phyloP scores from a whole-genome alignment of 2,888 invertebrate genomes.

The Lathronympha strigana region DNA sequence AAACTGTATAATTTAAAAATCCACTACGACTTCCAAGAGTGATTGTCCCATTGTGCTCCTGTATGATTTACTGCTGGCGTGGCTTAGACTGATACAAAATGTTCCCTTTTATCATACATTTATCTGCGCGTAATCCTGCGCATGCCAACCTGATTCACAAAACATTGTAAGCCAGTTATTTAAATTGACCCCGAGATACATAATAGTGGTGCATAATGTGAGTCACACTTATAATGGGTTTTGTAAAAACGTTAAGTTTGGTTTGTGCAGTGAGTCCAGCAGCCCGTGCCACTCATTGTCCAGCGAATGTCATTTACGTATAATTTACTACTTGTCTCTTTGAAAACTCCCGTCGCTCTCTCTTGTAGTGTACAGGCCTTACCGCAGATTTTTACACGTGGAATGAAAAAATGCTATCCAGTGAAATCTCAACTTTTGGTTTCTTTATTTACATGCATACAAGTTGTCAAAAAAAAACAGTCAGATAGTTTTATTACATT shows the following conservation, averaged over 20 bases:
- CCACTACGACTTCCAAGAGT: conserved; percentile 32
- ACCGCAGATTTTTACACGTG: conserved; percentile 13
- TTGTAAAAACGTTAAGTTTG: neutral
- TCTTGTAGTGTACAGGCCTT: conserved; percentile 12
- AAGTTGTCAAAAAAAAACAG: too few species aligned
- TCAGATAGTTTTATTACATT: too few species aligned
- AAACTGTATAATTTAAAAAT: conserved; percentile 15
- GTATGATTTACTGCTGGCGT: conserved; percentile 49
- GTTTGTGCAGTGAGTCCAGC: conserved; percentile 42
- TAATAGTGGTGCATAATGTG: neutral
- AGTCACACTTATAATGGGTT: neutral
- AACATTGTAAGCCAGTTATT: neutral
- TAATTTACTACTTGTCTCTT: conserved; percentile 62
- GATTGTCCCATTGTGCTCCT: conserved; percentile 42
- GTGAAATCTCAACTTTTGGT: neutral
- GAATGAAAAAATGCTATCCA: conserved; percentile 16
- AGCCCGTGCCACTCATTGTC: conserved; percentile 47
- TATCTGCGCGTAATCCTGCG: conserved; percentile 55
- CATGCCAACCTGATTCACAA: conserved; percentile 20
- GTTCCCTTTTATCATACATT: conserved; percentile 51
- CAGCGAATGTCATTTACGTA: conserved; percentile 59
- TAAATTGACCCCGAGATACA: neutral
- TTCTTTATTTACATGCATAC: neutral
- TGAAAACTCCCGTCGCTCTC: conserved; percentile 45
- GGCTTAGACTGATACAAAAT: conserved; percentile 46